Percentiles rank a stretch among this genome's conserved stretches.
Evolutionary conservation across 2,888 invertebrate species (phyloP).

Genomic region (Pollenia labialis): DNA sequence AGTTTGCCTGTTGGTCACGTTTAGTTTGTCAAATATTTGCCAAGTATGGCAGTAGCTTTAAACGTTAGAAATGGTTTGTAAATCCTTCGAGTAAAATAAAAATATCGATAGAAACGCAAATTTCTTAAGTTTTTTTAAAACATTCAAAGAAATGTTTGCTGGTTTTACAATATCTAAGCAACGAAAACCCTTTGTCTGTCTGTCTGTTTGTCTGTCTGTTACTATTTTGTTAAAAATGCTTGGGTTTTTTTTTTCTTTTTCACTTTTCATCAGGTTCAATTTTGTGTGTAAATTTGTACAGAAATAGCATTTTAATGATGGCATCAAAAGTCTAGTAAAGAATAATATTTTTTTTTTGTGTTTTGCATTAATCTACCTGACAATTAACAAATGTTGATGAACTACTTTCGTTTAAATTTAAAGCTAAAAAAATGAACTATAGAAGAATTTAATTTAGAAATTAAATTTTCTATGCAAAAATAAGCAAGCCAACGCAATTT

Average conservation of each 20-base stretch:
- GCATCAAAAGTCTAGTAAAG: constrained; percentile 36
- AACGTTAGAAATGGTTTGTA: too few species aligned
- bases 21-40: too few species aligned
- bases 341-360: neutral
- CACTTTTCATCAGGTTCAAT: constrained; percentile 17
- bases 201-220: constrained; percentile 4
- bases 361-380: constrained; percentile 47
- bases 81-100: too few species aligned
- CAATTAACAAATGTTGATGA: constrained; percentile 64
- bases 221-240: constrained; percentile 16
- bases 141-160: too few species aligned
- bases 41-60: too few species aligned
- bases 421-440: neutral
- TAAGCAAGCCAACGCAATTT: neutral
- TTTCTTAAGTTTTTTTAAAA: neutral
- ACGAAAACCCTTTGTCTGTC: neutral
- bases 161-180: neutral
- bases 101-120: too few species aligned
- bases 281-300: constrained; percentile 5
- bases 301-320: constrained; percentile 52
- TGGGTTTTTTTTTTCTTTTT: neutral
- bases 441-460: neutral
- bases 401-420: constrained; percentile 52
- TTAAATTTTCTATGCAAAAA: constrained; percentile 15
- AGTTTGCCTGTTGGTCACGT: too few species aligned